Evolutionary conservation across 1,140 invertebrate genomes (phyloP), one percentile per base, ranked within the genome.

Genomic region (Aporrectodea caliginosa): DNA sequence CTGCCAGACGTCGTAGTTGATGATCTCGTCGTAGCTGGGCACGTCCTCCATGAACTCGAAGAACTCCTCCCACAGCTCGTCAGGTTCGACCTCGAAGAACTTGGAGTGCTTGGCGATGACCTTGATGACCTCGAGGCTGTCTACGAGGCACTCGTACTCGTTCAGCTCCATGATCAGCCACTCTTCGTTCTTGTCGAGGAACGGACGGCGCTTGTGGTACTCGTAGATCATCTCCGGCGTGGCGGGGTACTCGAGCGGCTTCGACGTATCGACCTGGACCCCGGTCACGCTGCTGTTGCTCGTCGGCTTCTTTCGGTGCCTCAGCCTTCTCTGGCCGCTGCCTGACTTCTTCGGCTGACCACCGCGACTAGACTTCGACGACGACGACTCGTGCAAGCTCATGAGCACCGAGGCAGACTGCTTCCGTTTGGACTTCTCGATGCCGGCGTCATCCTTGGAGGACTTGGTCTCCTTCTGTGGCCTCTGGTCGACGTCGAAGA

Each of bases 31-130:
- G 35, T 78, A 80, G 0, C 43, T 35, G 16, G 80, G 81, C 29
- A 76, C 78, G 22, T 81, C 58, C n/a, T 83, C 75, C 30, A 82
- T 73, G 73, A 80, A 84, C 31, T 80, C 70, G n/a, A 84, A 73
- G 71, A 84, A 82, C 74, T 82, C 74, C 35, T 82, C 80, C 76
- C 76, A 78, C 27, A 81, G 72, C 32, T 81, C 80, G 6, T 72
- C 69, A 6, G 80, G 80, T 31, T 77, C 75, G 34, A 81, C 76
- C 75, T 81, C 80, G 58, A 78, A 81, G 80, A 81, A 81, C 77
- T 81, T 81, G 32, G 80, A 81, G 77, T 81, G 80, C 27, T 74
- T 78, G 31, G 80, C 80, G 29, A 81, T 81, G 70, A 78, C 35
- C 30, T 75, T 72, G 68, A 81, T 73, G 76, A 81, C 68, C 30